Conservation (phyloP, 1,140 invertebrate species). For the Zaprionus ghesquierei region DNA sequence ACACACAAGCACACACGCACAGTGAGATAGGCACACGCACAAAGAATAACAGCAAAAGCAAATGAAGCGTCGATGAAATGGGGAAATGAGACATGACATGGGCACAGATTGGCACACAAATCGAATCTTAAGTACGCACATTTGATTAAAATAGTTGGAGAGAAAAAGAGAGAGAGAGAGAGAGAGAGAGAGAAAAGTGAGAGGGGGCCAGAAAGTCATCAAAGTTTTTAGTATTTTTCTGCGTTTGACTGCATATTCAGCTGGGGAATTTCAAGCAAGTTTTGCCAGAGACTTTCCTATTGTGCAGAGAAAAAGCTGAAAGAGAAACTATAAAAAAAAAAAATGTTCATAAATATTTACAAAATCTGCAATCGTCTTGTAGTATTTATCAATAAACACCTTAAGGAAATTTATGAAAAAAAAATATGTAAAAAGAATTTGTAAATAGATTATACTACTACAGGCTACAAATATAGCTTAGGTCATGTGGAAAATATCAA, state of each 20-base stretch:
- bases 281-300: too few species aligned
- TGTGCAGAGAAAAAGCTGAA: too few species aligned
- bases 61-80: constrained; percentile 24
- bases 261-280: neutral
- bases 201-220: neutral
- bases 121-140: constrained; percentile 1
- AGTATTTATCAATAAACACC: too few species aligned
- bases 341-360: too few species aligned
- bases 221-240: neutral
- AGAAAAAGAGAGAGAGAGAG: constrained; percentile 5
- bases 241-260: neutral
- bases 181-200: neutral
- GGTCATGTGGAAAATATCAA: too few species aligned
- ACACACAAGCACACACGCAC: neutral
- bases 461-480: too few species aligned
- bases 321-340: too few species aligned
- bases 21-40: neutral
- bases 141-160: constrained; percentile 9
- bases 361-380: too few species aligned
- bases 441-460: too few species aligned
- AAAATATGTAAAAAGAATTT: too few species aligned
- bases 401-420: too few species aligned
- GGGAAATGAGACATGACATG: constrained; percentile 34
- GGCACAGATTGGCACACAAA: constrained; percentile 12
- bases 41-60: constrained; percentile 24